Evolutionary conservation across 1,140 invertebrate species (phyloP).

Genomic region (Artemia franciscana): DNA sequence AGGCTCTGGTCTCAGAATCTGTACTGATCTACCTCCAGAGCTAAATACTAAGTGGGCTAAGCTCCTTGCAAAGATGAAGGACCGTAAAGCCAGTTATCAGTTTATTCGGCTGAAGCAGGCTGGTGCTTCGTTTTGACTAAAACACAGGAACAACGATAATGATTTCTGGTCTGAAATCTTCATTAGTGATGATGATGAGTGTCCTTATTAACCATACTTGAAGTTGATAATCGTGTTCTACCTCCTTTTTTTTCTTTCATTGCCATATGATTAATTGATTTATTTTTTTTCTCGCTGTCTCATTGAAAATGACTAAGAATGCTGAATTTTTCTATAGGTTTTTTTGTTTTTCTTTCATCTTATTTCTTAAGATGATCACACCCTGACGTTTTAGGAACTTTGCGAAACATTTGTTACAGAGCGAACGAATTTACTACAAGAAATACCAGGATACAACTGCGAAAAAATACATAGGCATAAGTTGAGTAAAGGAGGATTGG

Average conservation of each 20-base stretch:
- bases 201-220: not conserved
- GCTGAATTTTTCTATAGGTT: not conserved
- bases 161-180: not conserved
- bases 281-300: not conserved
- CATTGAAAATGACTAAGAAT: not conserved
- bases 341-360: not conserved
- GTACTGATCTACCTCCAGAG: not conserved
- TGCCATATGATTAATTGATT: not conserved
- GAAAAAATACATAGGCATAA: not conserved
- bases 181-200: not conserved
- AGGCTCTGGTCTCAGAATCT: not conserved
- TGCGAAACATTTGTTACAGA: not conserved
- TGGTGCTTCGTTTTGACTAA: not conserved
- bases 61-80: not conserved
- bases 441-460: not conserved
- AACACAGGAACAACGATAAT: not conserved
- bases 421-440: not conserved
- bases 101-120: not conserved
- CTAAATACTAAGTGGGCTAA: not conserved
- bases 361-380: not conserved
- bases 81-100: not conserved
- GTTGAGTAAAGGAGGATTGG: not conserved
- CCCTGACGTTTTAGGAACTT: not conserved
- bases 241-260: not conserved
- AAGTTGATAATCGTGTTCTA: too few relatives aligned